Conservation (phyloP, 2,113 vertebrate species). For the Nipponia nippon region DNA sequence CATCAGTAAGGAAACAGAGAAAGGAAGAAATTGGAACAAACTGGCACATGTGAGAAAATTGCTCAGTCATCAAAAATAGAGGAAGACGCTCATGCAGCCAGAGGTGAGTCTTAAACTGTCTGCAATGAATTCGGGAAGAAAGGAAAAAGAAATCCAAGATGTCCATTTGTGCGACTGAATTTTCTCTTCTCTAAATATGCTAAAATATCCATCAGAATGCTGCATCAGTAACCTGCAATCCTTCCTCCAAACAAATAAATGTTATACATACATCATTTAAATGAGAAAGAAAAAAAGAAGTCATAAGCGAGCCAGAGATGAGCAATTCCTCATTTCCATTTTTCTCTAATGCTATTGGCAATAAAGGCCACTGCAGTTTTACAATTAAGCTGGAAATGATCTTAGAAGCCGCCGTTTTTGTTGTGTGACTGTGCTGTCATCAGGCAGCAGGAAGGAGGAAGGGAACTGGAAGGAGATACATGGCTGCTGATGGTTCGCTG, state of each 20-base stretch:
- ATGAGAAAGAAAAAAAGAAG: background rate
- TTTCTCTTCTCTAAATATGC: background rate
- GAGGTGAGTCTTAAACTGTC: background rate
- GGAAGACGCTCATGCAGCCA: background rate
- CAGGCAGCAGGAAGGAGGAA: background rate
- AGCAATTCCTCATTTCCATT: background rate
- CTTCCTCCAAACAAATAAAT: background rate
- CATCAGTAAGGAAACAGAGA: background rate
- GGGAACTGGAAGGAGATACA: background rate
- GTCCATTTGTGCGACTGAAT: background rate
- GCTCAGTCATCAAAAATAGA: background rate
- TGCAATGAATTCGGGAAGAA: background rate
- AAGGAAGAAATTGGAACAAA: background rate
- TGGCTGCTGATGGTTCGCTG: accelerated
- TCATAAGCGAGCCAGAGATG: background rate
- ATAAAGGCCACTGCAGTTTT: background rate
- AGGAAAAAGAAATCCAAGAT: background rate
- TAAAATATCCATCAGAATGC: background rate
- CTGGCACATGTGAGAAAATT: background rate
- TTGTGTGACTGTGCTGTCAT: background rate
- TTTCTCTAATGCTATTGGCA: background rate
- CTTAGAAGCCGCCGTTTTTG: background rate
- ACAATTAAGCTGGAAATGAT: background rate
- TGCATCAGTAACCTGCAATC: background rate
- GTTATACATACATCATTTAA: background rate